Base-by-base conservation (phyloP, 2,888 invertebrate species). In the Argyra leucocephala region DNA sequence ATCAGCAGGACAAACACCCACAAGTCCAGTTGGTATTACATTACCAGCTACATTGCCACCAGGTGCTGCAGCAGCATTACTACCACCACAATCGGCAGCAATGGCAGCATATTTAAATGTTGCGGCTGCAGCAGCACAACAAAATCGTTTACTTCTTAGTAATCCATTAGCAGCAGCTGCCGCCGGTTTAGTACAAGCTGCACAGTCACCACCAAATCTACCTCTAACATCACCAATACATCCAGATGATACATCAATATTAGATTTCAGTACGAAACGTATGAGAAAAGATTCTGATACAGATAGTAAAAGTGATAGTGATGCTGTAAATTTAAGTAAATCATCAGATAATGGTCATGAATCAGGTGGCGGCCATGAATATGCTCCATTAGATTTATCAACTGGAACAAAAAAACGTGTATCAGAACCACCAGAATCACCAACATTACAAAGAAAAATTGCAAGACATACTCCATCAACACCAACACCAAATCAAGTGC, bases 191-290 rank as follows among this genome's bases (percentile, higher is more conserved):
- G 76, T 76, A 36, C 77, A 77, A 61, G 78, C 78, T 2, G 74
- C 76, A 22, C 75, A 76, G 63, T 74, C 79, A 57, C 74, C 76
- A 1, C 79, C 80, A 65, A 75, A 75, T 48, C 75, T 85, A 70
- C 83, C 82, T 58, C 83, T 85, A 68, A 79, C 81, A 7, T 85
- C 88, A 65, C 82, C 83, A 1, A 81, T 82, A 1, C 70, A 67
- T 66, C 78, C 81, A 57, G 82, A 80, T 61, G 84, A 85, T 68
- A 85, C 86, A 37, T 84, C 84, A 2, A 88, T 88, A 48, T 80
- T 93, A 65, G 91, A 93, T 80, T 93, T 92, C 74, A 93, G 93
- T 78, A 87, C 88, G 31, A 89, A 90, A 74, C 83, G 87, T 71
- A 80, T 81, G 66, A 74, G 83, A 72, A 81, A 83, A 66, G 76